Conservation (phyloP, 2,797 vertebrate genomes). For the Mormyrops attenuatus region DNA sequence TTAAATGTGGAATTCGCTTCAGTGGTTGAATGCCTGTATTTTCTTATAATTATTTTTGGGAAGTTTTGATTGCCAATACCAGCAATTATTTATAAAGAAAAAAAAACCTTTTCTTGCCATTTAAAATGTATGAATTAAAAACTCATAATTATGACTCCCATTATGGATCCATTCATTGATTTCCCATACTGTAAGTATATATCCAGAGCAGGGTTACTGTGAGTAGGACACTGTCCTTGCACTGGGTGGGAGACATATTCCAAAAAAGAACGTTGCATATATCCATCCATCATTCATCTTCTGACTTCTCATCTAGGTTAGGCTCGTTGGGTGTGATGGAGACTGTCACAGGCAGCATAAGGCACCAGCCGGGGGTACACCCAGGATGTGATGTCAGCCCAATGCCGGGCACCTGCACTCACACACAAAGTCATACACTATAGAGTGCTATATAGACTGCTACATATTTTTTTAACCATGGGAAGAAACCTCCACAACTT, state of each 20-base stretch:
- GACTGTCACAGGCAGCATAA: not conserved
- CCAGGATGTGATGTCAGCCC: not conserved
- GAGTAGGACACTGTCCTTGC: not conserved
- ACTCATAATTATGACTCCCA: not conserved
- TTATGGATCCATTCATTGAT: not conserved
- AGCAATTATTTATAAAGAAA: not conserved
- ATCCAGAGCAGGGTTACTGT: not conserved
- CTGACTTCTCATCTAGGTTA: not conserved
- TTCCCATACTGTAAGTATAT: not conserved
- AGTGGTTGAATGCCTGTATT: not conserved
- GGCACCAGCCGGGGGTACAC: not conserved
- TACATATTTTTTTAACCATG: not conserved
- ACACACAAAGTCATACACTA: not conserved
- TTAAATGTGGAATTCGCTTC: not conserved
- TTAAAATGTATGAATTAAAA: not conserved
- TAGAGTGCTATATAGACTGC: not conserved
- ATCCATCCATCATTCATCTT: not conserved
- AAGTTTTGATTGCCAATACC: not conserved
- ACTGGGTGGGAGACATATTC: not conserved
- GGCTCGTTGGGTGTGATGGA: not conserved
- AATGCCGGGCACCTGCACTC: not conserved
- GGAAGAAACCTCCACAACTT: not conserved
- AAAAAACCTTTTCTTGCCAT: not conserved
- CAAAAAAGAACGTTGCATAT: not conserved
- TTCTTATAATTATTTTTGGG: not conserved